Base-by-base conservation (phyloP, 2,797 vertebrate species). In the Thaleichthys pacificus region DNA sequence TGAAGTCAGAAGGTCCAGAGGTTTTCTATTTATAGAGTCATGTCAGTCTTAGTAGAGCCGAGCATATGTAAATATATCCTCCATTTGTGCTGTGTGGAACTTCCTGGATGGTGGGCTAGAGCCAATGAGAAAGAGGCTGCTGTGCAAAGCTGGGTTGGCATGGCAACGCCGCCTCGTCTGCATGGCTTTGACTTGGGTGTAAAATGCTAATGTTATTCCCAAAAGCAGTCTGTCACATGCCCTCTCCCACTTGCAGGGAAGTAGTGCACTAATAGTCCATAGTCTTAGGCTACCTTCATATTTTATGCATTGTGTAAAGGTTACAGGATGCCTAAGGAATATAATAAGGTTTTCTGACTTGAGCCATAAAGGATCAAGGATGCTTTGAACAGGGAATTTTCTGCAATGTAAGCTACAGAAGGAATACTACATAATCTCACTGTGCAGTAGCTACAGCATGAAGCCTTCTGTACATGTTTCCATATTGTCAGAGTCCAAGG, bases 191-290 rank as follows among this genome's bases (percentile, higher is more conserved):
- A 83, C 86, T 90, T 8, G 81, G 84, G 84, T 89, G 89, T 88
- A 87, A 92, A 92, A 92, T 92, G 92, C 90, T 92, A 93, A 93
- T 93, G 86, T 83, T 91, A 89, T 92, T 93, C 88, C 93, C 86
- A 81, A 86, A 93, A 90, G 89, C 60, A 63, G 74, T 69, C 79
- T 92, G 89, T 93, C 89, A 89, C 87, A 86, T 90, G 88, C 77
- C 79, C 75, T 77, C 76, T 80, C 71, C 68, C 61, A 58, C 68
- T 73, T 68, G 42, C 22, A 22, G 49, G 65, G 6, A 54, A 54
- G 15, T n/a, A 54, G 42, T 5, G 15, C 22, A 17, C 42, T 49
- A 51, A 51, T 2, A 17, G 8, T 54, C 49, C 19, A 54, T 54
- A 5, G 15, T 54, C 19, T 54, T 24, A n/a, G 19, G 4, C 8